Percentiles rank a stretch among this genome's conserved stretches.
These are phyloP conservation scores for Apeltes quadracus DNA, from an alignment of 2,113 vertebrate genomes.

Conservation along the genomic window DNA sequence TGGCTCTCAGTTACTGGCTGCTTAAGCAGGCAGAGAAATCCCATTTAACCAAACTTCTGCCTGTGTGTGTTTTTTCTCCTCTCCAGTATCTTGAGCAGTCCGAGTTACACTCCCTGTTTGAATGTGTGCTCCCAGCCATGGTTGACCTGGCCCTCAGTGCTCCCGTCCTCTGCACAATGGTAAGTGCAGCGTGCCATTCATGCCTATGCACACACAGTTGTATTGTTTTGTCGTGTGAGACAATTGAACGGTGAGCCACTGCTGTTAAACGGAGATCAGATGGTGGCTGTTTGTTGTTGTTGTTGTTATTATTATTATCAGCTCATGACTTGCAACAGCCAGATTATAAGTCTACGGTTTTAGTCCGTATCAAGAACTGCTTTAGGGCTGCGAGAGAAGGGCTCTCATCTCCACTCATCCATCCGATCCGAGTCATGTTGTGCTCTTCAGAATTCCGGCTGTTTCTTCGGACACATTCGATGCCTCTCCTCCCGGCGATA, in stretches of 20 bases:
- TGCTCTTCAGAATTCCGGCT: constrained; percentile 2
- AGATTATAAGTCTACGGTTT: constrained; percentile 44
- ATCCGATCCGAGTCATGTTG: constrained; percentile 39
- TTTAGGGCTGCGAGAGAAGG: constrained; percentile 50
- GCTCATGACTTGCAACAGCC: constrained; percentile 38
- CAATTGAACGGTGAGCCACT: background rate
- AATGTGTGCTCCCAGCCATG: constrained; percentile 88
- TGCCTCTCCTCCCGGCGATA: constrained; percentile 11
- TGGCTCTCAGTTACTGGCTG: constrained; percentile 34
- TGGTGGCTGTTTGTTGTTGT: too few species aligned
- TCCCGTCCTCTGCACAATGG: constrained; percentile 92
- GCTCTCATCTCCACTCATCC: constrained; percentile 53
- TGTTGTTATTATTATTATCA: too few species aligned
- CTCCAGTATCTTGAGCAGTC: constrained; percentile 85
- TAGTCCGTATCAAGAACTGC: constrained; percentile 40
- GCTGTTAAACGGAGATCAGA: background rate
- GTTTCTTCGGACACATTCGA: background rate
- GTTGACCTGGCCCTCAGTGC: constrained; percentile 87
- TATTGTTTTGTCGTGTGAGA: background rate
- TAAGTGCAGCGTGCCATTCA: constrained; percentile 57
- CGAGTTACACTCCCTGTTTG: constrained; percentile 87
- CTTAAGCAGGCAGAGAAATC: constrained; percentile 26
- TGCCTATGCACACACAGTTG: background rate
- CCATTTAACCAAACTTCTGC: constrained; percentile 21
- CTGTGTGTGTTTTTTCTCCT: constrained; percentile 11